Evolutionary conservation across 2,113 vertebrate species (phyloP).

Genomic region (Corythaixoides concolor): DNA sequence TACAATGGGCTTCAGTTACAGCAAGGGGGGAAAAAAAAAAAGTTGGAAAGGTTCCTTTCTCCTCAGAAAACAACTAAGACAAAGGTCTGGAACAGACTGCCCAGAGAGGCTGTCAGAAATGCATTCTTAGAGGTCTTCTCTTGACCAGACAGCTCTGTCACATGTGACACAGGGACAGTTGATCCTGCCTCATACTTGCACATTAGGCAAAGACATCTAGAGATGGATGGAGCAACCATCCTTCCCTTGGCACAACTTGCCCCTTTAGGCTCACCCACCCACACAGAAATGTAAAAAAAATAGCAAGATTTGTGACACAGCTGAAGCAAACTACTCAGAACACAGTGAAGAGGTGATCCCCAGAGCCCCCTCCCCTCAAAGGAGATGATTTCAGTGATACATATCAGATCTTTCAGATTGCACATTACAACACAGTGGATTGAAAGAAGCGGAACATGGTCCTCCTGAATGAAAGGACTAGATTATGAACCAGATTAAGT

Average conservation of each 20-base stretch:
- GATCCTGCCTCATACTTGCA: neutral
- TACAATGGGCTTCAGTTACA: neutral
- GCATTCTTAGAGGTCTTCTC: neutral
- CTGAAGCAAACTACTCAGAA: neutral
- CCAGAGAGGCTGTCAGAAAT: neutral
- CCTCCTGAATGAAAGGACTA: neutral
- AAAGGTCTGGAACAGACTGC: neutral
- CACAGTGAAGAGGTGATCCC: neutral
- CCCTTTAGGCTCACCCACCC: neutral
- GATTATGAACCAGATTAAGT: neutral
- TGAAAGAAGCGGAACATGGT: neutral
- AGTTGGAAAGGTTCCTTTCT: neutral
- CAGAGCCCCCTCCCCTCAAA: neutral
- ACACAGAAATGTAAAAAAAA: neutral
- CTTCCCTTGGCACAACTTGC: neutral
- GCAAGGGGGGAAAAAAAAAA: neutral
- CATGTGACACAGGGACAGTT: neutral
- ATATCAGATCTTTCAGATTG: neutral
- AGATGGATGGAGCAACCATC: neutral
- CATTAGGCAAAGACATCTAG: neutral
- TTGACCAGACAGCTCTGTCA: neutral
- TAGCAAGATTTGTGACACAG: neutral
- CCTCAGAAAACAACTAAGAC: neutral
- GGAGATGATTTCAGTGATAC: neutral
- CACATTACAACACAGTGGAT: accelerated